Conservation (phyloP, 2,797 vertebrate genomes). For the Lacerta viridis region DNA sequence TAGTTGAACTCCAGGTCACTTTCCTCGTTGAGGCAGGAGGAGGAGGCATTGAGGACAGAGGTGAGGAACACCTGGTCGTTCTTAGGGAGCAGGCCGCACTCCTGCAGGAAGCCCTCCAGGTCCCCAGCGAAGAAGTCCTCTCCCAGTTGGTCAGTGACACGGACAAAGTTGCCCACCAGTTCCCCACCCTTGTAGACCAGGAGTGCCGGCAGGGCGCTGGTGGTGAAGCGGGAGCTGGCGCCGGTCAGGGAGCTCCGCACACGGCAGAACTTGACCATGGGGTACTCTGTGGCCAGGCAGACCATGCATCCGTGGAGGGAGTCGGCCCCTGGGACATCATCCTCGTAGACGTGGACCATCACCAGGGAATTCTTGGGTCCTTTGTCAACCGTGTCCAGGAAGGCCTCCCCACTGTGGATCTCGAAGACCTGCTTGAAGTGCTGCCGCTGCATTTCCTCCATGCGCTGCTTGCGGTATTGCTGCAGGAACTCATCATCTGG, state of each 20-base stretch:
- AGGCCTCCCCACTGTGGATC: slow-evolving; percentile 90
- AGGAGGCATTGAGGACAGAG: slow-evolving; percentile 85
- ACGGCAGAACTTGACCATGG: slow-evolving; percentile 93
- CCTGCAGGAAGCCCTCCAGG: slow-evolving; percentile 94
- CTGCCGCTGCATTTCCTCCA: slow-evolving; percentile 94
- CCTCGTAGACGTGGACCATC: slow-evolving; percentile 96
- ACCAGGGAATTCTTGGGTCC: slow-evolving; percentile 92
- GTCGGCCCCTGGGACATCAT: slow-evolving; percentile 88
- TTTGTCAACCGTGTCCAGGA: slow-evolving; percentile 92
- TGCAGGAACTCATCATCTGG: slow-evolving; percentile 94
- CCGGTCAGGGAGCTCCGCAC: slow-evolving; percentile 93
- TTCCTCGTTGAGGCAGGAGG: slow-evolving; percentile 89
- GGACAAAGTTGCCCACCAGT: slow-evolving; percentile 95
- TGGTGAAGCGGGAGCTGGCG: slow-evolving; percentile 91
- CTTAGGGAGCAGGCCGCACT: slow-evolving; percentile 95
- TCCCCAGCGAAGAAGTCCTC: slow-evolving; percentile 98
- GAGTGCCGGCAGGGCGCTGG: slow-evolving; percentile 92
- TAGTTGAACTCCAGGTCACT: slow-evolving; percentile 89
- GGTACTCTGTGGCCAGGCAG: slow-evolving; percentile 95
- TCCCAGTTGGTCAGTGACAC: slow-evolving; percentile 96
- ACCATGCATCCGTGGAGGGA: slow-evolving; percentile 94
- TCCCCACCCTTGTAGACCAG: slow-evolving; percentile 95
- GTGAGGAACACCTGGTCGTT: slow-evolving; percentile 84
- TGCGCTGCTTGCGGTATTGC: slow-evolving; percentile 95
- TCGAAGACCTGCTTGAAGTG: slow-evolving; percentile 92